phyloP scores from a whole-genome alignment of 2,113 vertebrate species.

The Thunnus thynnus region DNA sequence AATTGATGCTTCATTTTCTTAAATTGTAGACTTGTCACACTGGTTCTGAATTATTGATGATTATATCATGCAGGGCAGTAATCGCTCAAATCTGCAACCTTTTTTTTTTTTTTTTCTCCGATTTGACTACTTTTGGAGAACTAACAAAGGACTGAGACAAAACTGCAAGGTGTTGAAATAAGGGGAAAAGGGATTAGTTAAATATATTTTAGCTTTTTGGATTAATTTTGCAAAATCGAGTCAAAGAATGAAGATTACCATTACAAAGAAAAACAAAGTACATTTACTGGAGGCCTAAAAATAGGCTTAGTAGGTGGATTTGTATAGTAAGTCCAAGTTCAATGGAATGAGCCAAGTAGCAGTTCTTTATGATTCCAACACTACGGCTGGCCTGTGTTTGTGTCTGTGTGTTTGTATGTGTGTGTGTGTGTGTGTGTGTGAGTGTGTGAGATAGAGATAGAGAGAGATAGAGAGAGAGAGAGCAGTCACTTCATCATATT shows the following conservation, averaged over 20 bases:
- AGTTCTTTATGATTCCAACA: not conserved
- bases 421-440: not conserved
- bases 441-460: too few relatives aligned
- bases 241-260: not conserved
- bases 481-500: constrained; percentile 44
- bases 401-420: not conserved
- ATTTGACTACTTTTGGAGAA: not conserved
- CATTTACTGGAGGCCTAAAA: not conserved
- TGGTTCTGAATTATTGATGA: too few relatives aligned
- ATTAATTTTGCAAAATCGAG: too few relatives aligned
- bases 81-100: not conserved
- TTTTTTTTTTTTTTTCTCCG: not conserved
- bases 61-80: too few relatives aligned
- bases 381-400: not conserved
- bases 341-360: not conserved
- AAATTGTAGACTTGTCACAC: too few relatives aligned
- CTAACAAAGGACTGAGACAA: too few relatives aligned
- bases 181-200: too few relatives aligned
- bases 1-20: too few relatives aligned
- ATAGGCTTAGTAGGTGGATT: not conserved
- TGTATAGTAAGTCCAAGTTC: not conserved
- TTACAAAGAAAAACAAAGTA: not conserved
- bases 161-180: too few relatives aligned
- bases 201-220: too few relatives aligned
- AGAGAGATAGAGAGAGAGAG: too few relatives aligned